Evolutionary conservation across 2,113 vertebrate genomes (phyloP).

Genomic region (Lepus timidus): DNA sequence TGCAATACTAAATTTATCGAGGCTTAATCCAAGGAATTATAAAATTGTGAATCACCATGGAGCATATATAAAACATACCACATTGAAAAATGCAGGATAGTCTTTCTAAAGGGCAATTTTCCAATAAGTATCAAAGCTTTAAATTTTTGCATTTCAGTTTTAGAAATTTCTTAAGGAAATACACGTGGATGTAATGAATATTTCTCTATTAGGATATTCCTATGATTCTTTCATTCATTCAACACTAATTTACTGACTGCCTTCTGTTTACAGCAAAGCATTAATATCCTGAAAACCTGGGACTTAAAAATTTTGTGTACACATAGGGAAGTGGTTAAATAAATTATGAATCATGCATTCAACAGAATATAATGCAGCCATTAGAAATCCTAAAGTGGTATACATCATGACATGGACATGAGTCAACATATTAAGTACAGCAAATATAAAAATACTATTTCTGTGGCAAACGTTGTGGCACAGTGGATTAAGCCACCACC

Average conservation of each 20-base stretch:
- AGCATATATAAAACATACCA: slow-evolving; percentile 39
- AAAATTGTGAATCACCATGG: neutral
- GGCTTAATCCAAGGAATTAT: neutral
- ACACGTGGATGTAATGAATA: neutral
- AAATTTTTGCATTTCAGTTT: slow-evolving; percentile 24
- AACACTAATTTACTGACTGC: slow-evolving; percentile 19
- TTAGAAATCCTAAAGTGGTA: neutral
- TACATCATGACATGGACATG: slow-evolving; percentile 2
- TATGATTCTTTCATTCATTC: slow-evolving; percentile 6
- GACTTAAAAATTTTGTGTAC: neutral
- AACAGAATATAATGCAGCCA: slow-evolving; percentile 29
- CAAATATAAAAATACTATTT: slow-evolving; percentile 60
- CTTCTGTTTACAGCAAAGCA: neutral
- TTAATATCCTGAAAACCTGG: slow-evolving; percentile 35
- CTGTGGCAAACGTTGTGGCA: neutral
- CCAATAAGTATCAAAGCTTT: neutral
- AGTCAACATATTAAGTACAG: neutral
- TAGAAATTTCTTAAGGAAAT: slow-evolving; percentile 37
- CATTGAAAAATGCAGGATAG: neutral
- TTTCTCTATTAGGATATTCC: slow-evolving; percentile 23
- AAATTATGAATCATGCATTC: slow-evolving; percentile 16
- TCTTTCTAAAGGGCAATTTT: slow-evolving; percentile 16
- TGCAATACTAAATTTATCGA: neutral
- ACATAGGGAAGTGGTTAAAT: slow-evolving; percentile 11
- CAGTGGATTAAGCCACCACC: no score